phyloP scores from a whole-genome alignment of 2,797 vertebrate genomes.

The Enteromius radiatus region DNA sequence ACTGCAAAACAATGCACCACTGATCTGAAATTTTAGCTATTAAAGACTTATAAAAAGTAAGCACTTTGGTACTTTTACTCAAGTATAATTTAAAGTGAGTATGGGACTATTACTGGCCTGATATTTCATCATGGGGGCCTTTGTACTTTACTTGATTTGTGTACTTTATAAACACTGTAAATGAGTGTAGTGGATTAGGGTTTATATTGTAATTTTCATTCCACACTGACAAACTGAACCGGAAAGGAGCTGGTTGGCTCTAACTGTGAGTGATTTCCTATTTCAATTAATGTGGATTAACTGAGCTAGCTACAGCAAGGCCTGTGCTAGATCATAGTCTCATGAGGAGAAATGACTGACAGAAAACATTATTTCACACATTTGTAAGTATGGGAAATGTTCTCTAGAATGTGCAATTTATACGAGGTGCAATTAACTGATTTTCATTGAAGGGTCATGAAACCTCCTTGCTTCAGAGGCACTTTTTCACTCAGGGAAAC shows the following conservation, averaged over 20 bases:
- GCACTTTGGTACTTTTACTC: neutral
- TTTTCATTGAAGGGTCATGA: neutral
- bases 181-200: neutral
- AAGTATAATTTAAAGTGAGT: neutral
- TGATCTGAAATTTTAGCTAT: neutral
- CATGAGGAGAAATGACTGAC: slow-evolving; percentile 40
- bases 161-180: neutral
- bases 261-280: slow-evolving; percentile 1
- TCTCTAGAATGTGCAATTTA: slow-evolving; percentile 8
- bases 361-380: slow-evolving; percentile 15
- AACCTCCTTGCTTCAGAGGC: no score
- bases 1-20: neutral
- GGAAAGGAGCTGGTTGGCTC: neutral
- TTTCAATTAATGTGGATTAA: slow-evolving; percentile 26
- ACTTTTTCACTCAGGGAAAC: no score
- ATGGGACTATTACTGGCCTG: neutral
- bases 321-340: slow-evolving; percentile 39
- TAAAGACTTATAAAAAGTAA: neutral
- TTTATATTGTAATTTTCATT: slow-evolving; percentile 1
- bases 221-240: neutral
- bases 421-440: neutral
- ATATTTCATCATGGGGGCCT: neutral
- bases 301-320: slow-evolving; percentile 28
- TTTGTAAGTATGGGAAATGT: neutral
- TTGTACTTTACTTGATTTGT: neutral